Evolutionary conservation across 2,888 invertebrate genomes (phyloP).

Genomic region (Leucoma salicis): DNA sequence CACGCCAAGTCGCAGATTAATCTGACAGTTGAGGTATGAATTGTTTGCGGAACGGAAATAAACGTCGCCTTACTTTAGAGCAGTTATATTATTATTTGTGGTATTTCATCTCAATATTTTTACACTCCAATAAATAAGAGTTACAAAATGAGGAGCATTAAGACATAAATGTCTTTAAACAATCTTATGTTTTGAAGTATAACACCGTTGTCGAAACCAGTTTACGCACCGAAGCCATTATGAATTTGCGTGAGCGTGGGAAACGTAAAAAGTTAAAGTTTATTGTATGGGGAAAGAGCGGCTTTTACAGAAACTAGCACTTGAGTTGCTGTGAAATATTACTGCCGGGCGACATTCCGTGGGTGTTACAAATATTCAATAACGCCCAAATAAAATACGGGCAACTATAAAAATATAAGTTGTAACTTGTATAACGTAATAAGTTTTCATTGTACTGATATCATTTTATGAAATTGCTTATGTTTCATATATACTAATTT

Average conservation of each 20-base stretch:
- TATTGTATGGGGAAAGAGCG: constrained; percentile 38
- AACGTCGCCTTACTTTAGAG: constrained; percentile 58
- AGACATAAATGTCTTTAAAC: neutral
- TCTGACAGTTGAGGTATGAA: constrained; percentile 69
- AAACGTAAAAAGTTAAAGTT: constrained; percentile 32
- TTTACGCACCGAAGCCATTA: constrained; percentile 32
- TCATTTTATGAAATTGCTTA: neutral
- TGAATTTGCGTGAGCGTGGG: constrained; percentile 49
- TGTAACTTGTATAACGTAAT: constrained; percentile 14
- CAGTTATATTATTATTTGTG: constrained; percentile 39
- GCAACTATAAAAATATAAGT: constrained; percentile 16
- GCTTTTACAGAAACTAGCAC: constrained; percentile 29
- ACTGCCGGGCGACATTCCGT: constrained; percentile 22
- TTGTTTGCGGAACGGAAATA: constrained; percentile 53
- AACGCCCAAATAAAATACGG: constrained; percentile 14
- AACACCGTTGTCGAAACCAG: constrained; percentile 39
- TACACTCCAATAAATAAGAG: constrained; percentile 38
- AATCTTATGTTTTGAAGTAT: constrained; percentile 32
- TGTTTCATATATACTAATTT: too few species aligned
- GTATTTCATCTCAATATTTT: constrained; percentile 36
- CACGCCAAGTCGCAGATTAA: constrained; percentile 62
- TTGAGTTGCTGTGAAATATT: constrained; percentile 26
- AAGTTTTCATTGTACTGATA: neutral
- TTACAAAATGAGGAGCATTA: too few species aligned
- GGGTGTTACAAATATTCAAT: constrained; percentile 33